Base-by-base conservation (phyloP, 1,140 invertebrate species). In the Apis cerana region DNA sequence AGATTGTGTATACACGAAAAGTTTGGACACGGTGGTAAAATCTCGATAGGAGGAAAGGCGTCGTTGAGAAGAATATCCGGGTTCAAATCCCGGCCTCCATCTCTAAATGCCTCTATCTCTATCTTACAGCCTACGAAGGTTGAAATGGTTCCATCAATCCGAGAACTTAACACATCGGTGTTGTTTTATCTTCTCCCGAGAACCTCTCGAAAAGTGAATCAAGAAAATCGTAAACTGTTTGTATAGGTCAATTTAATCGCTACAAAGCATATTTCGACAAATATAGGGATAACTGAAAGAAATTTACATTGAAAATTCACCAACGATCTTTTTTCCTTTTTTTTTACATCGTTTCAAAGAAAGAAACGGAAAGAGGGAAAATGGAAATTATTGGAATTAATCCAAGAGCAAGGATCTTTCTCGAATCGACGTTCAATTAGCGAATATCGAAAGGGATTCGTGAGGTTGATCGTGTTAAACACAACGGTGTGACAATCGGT, bases 381-480 rank as follows among this genome's bases (percentile, higher is more conserved):
- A 43, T 23, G 2, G 21, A 69, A 12, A n/a, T n/a, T n/a, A 7
- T 21, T 8, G 48, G 52, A 43, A 52, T 65, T 64, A 54, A 65
- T 72, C 58, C 5, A 19, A 23, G 21, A 48, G 21, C 50, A n/a
- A 76, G 58, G 11, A 50, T 11, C 19, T 62, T 5, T 19, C 48
- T 8, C 7, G 10, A 4, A 43, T 3, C n/a, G 50, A 59, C 17
- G 43, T 52, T 52, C 13, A 43, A 17, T 15, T 17, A 19, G 17
- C 11, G 27, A 33, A 48, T 4, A 23, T n/a, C 9, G 33, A 59
- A 69, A 54, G 19, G 65, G 52, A 69, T 69, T 69, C 19, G n/a
- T n/a, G n/a, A n/a, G 64, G 64, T 59, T 69, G n/a, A 78, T 78
- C n/a, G 65, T 33, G 69, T 68, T 56, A 68, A 23, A 43, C 33